Conservation (phyloP, 1,140 invertebrate species). For the Cydia fagiglandana region DNA sequence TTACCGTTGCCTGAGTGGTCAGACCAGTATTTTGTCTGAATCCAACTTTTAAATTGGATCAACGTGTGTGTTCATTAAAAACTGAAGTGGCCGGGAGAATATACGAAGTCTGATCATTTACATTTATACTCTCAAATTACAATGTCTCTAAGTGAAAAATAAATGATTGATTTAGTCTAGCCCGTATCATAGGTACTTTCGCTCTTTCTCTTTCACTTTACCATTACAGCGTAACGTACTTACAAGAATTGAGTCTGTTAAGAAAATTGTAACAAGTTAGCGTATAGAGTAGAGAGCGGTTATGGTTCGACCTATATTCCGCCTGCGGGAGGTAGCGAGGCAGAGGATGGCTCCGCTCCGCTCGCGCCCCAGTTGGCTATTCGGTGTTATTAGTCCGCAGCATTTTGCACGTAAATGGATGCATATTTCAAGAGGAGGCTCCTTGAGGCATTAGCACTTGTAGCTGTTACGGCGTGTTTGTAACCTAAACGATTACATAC, state of each 20-base stretch:
- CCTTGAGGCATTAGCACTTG: not conserved
- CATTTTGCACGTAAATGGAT: constrained; percentile 1
- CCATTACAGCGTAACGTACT: not conserved
- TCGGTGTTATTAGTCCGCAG: constrained; percentile 8
- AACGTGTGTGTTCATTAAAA: constrained; percentile 34
- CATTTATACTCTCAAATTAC: not conserved
- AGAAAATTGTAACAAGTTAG: not conserved
- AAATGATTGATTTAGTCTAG: not conserved
- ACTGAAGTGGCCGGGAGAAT: not conserved
- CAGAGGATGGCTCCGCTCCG: constrained; percentile 14
- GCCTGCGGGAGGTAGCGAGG: constrained; percentile 15
- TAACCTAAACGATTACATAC: not conserved
- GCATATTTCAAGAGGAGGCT: not conserved
- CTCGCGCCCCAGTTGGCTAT: constrained; percentile 11
- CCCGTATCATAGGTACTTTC: not conserved
- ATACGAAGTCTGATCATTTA: not conserved
- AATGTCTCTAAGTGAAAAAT: not conserved
- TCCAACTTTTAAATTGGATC: constrained; percentile 61
- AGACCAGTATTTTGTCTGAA: constrained; percentile 71
- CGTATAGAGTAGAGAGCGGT: not conserved
- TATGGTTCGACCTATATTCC: constrained; percentile 23
- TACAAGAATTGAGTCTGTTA: not conserved
- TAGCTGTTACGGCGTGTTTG: too few relatives aligned
- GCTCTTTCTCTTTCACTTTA: not conserved
- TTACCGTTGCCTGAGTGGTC: constrained; percentile 73